phyloP scores from a whole-genome alignment of 2,797 vertebrate genomes.

The Valencia hispanica region DNA sequence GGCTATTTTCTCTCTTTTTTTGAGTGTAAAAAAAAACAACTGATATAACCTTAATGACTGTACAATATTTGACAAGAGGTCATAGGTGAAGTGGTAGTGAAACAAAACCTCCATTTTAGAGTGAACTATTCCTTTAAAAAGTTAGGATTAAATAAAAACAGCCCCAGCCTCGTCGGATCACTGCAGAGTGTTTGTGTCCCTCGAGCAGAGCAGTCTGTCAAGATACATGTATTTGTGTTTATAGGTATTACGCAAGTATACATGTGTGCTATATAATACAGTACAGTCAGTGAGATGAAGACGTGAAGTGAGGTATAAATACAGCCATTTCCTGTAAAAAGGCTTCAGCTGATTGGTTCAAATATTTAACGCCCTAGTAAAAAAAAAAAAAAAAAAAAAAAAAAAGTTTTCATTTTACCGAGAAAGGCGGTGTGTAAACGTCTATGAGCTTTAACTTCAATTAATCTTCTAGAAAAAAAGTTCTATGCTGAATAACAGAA shows the following conservation, averaged over 20 bases:
- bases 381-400: constrained; percentile 8
- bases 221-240: constrained; percentile 11
- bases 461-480: constrained; percentile 60
- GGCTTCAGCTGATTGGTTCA: constrained; percentile 61
- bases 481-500: constrained; percentile 61
- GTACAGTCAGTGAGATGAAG: constrained; percentile 31
- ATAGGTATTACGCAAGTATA: constrained; percentile 46
- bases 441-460: constrained; percentile 51
- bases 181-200: constrained; percentile 4
- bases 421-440: constrained; percentile 33
- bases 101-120: constrained; percentile 31
- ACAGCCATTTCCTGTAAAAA: constrained; percentile 46
- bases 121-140: constrained; percentile 52
- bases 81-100: not conserved
- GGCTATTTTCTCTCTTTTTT: not conserved
- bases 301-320: constrained; percentile 59
- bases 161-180: constrained; percentile 11
- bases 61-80: not conserved
- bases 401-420: constrained; percentile 14
- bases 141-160: constrained; percentile 36
- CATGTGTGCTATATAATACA: constrained; percentile 44
- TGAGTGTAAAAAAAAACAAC: not conserved
- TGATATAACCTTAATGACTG: not conserved
- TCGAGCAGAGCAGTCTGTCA: constrained; percentile 2
- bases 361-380: constrained; percentile 36